These are phyloP conservation scores for Synanthedon tipuliformis DNA, from an alignment of 2,888 invertebrate genomes.

Conservation along the genomic window DNA sequence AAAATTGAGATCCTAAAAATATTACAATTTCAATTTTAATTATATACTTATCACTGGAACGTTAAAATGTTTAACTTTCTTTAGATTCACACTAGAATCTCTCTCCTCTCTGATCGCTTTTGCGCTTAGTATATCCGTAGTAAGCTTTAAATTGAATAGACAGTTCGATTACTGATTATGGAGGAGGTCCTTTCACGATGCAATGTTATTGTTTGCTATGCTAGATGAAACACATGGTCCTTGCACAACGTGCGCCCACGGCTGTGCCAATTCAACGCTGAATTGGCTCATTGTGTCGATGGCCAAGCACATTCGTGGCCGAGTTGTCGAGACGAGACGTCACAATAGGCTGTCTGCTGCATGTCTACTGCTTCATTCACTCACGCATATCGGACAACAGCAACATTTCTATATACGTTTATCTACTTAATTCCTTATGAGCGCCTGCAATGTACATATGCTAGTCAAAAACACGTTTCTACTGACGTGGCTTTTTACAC, in stretches of 20 bases:
- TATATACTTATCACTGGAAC: too few relatives aligned
- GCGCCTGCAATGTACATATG: too few relatives aligned
- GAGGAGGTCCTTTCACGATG: background rate
- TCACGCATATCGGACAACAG: slow-evolving; percentile 38
- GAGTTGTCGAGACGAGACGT: slow-evolving; percentile 36
- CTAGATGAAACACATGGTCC: slow-evolving; percentile 19
- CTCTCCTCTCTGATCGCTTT: too few relatives aligned
- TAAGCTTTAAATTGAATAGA: background rate
- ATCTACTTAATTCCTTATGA: too few relatives aligned
- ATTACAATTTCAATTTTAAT: too few relatives aligned
- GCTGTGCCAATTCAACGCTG: slow-evolving; percentile 50
- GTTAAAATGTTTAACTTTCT: too few relatives aligned
- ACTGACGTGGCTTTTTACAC: too few relatives aligned
- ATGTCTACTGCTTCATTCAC: slow-evolving; percentile 53
- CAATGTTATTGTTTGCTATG: slow-evolving; percentile 16
- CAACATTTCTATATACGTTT: slow-evolving; percentile 5
- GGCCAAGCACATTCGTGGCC: slow-evolving; percentile 31
- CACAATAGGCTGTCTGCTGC: slow-evolving; percentile 57
- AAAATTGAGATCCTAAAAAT: too few relatives aligned
- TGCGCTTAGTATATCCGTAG: too few relatives aligned
- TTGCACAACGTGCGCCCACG: slow-evolving; percentile 35
- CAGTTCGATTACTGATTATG: background rate
- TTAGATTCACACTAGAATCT: too few relatives aligned
- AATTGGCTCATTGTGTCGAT: slow-evolving; percentile 57
- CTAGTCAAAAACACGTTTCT: too few relatives aligned